Evolutionary conservation across 37 sponge, comb jelly and placozoan genomes (phyloP).

Genomic region (Cliona cf. orientalis): DNA sequence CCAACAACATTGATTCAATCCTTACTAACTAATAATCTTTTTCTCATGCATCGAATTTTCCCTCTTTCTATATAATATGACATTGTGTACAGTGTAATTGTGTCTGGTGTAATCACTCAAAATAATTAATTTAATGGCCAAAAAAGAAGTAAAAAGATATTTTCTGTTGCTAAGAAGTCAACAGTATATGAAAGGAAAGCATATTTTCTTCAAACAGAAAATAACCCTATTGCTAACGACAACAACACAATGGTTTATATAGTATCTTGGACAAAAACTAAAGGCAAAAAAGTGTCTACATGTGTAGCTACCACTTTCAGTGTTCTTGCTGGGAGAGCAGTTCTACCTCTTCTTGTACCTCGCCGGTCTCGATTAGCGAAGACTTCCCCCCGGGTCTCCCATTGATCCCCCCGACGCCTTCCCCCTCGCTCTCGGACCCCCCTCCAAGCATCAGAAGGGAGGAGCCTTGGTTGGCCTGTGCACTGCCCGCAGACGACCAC

Average conservation of each 20-base stretch:
- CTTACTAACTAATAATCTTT: no score
- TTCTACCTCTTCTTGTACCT: conserved; percentile 22
- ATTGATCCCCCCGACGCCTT: conserved; percentile 6
- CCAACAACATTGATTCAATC: no score
- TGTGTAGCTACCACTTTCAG: neutral
- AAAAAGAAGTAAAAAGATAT: neutral
- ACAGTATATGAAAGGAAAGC: no score
- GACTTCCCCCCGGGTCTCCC: conserved; percentile 5
- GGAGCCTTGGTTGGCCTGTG: no score
- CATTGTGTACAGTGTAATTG: neutral
- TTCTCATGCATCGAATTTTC: no score
- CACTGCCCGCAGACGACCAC: conserved; percentile 42
- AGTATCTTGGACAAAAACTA: neutral
- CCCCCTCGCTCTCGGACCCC: conserved; percentile 30
- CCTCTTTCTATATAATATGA: no score
- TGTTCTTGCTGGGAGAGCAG: conserved; percentile 41
- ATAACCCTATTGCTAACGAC: no score
- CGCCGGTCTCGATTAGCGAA: conserved; percentile 11
- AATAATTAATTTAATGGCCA: neutral
- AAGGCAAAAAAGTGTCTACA: neutral
- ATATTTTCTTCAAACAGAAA: no score
- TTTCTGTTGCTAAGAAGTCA: no score
- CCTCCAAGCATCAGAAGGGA: conserved; percentile 38
- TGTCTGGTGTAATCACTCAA: neutral
- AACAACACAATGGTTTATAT: conserved; percentile 7